phyloP scores from a whole-genome alignment of 2,888 invertebrate genomes.

The Lasiommata megera region DNA sequence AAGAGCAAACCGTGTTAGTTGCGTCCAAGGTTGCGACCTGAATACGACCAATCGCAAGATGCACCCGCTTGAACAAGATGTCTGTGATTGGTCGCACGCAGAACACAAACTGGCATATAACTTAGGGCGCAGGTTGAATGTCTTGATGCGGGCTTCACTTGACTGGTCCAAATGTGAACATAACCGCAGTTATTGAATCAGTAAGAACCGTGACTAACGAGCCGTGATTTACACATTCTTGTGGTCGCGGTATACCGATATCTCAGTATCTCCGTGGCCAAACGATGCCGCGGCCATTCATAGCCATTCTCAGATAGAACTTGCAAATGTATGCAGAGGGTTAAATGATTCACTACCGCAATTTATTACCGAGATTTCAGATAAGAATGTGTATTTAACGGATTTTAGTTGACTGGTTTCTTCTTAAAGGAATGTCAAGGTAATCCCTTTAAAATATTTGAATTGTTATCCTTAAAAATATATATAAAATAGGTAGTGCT shows the following conservation, averaged over 20 bases:
- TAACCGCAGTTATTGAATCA: slow-evolving; percentile 51
- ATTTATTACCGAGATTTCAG: slow-evolving; percentile 8
- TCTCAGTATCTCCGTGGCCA: slow-evolving; percentile 28
- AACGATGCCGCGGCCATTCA: slow-evolving; percentile 25
- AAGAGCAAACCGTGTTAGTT: no score
- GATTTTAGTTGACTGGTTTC: not conserved
- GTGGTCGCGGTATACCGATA: slow-evolving; percentile 46
- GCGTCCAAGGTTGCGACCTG: no score
- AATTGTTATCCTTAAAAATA: no score
- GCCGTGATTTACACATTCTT: slow-evolving; percentile 56
- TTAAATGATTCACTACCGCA: slow-evolving; percentile 5
- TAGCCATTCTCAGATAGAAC: slow-evolving; percentile 17
- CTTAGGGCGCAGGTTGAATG: no score
- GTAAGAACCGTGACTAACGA: slow-evolving; percentile 60
- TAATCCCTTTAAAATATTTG: not conserved
- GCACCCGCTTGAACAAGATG: no score
- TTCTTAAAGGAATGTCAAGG: not conserved
- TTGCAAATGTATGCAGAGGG: slow-evolving; percentile 13
- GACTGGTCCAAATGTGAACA: slow-evolving; percentile 21
- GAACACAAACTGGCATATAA: no score
- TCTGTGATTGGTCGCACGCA: no score
- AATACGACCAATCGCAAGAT: no score
- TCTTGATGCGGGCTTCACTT: no score
- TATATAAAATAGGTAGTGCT: no score
- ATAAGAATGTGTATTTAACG: slow-evolving; percentile 9